phyloP scores from a whole-genome alignment of 2,888 invertebrate species.

The Yponomeuta evonymella region DNA sequence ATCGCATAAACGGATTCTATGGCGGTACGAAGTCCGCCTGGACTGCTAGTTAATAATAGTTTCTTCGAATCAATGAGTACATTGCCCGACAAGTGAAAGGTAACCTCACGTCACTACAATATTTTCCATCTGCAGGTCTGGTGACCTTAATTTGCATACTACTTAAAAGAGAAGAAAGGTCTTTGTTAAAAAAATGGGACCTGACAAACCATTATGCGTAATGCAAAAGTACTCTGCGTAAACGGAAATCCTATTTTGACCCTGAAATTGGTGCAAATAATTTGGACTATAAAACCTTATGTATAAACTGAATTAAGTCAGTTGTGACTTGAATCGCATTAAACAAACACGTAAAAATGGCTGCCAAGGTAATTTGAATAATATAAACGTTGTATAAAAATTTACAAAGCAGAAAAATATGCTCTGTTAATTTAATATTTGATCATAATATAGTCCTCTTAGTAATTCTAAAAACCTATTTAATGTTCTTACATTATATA shows the following conservation, averaged over 20 bases:
- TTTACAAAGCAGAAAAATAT: neutral
- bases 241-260: constrained; percentile 42
- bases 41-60: too few relatives aligned
- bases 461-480: too few relatives aligned
- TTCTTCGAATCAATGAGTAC: neutral
- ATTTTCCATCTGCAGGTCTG: too few relatives aligned
- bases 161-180: too few relatives aligned
- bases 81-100: constrained; percentile 1
- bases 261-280: constrained; percentile 38
- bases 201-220: neutral
- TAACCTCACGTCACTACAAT: too few relatives aligned
- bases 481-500: too few relatives aligned
- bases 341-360: constrained; percentile 49
- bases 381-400: neutral
- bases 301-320: constrained; percentile 34
- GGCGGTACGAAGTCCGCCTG: too few relatives aligned
- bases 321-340: constrained; percentile 39
- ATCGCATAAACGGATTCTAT: too few relatives aligned
- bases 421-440: neutral
- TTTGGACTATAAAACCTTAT: constrained; percentile 44
- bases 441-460: neutral
- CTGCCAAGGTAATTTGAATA: constrained; percentile 60
- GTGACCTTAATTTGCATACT: too few relatives aligned
- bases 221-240: neutral
- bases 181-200: neutral